Percentiles rank a stretch among this genome's conserved stretches.
Conservation (phyloP, 2,888 invertebrate genomes). For the Tachina lurida region DNA sequence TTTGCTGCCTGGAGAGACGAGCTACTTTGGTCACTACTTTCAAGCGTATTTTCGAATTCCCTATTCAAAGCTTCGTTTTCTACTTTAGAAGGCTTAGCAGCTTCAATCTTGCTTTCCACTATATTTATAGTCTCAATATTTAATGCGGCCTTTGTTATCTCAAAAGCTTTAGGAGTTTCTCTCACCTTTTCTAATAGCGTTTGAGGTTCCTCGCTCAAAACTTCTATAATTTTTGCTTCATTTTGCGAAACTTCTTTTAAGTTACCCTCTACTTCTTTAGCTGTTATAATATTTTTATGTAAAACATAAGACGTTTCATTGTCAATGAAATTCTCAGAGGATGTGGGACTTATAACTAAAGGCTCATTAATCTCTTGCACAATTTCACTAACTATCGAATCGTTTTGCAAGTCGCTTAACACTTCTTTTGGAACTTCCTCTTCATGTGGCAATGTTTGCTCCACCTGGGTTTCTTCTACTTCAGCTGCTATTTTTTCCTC, state of each 20-base stretch:
- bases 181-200: background rate
- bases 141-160: background rate
- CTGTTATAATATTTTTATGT: slow-evolving; percentile 76
- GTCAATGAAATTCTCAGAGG: slow-evolving; percentile 26
- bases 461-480: background rate
- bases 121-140: background rate
- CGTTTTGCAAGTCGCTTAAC: background rate
- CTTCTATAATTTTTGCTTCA: background rate
- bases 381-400: background rate
- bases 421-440: background rate
- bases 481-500: background rate
- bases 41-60: too few species aligned
- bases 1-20: background rate
- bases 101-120: background rate
- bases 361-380: background rate
- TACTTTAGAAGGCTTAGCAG: background rate
- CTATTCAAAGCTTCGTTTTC: background rate
- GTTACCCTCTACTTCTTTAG: background rate
- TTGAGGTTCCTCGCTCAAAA: background rate
- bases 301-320: slow-evolving; percentile 76
- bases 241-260: background rate
- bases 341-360: background rate
- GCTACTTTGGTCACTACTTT: too few species aligned
- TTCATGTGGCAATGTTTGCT: background rate
- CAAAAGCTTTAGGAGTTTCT: background rate